Conservation (phyloP, 2,888 invertebrate species). For the Dermolepida albohirtum region DNA sequence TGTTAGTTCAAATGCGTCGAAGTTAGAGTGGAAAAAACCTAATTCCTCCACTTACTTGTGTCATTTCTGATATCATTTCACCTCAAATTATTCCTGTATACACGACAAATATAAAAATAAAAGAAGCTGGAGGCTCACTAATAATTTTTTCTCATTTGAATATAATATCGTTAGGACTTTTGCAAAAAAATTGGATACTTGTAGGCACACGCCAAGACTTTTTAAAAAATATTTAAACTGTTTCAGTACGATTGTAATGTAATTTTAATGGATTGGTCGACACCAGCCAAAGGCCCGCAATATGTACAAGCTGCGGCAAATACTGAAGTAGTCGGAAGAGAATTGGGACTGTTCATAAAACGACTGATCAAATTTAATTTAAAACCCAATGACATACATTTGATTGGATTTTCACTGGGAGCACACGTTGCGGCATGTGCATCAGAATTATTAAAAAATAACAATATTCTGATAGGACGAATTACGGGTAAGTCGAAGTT, state of each 20-base stretch:
- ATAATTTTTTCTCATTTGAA: no score
- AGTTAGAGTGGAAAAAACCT: no score
- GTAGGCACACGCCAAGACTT: no score
- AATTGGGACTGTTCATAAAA: slow-evolving; percentile 68
- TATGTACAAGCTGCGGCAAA: slow-evolving; percentile 71
- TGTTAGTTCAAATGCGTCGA: no score
- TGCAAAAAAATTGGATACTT: no score
- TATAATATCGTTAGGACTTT: no score
- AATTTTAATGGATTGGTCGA: slow-evolving; percentile 70
- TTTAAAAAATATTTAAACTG: neutral
- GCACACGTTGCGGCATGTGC: slow-evolving; percentile 73
- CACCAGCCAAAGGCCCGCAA: slow-evolving; percentile 69
- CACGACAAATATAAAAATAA: no score
- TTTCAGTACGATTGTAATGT: slow-evolving; percentile 69
- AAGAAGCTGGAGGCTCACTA: no score
- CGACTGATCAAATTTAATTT: slow-evolving; percentile 66
- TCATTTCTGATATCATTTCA: no score
- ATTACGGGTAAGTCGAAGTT: slow-evolving; percentile 66
- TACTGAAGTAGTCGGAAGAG: slow-evolving; percentile 71
- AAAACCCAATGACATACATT: slow-evolving; percentile 65
- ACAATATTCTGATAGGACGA: slow-evolving; percentile 66
- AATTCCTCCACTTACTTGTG: no score
- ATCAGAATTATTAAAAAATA: slow-evolving; percentile 67
- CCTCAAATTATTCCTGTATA: no score
- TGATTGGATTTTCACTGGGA: slow-evolving; percentile 72